phyloP scores from a whole-genome alignment of 2,113 vertebrate genomes.

The Poecilia latipinna region DNA sequence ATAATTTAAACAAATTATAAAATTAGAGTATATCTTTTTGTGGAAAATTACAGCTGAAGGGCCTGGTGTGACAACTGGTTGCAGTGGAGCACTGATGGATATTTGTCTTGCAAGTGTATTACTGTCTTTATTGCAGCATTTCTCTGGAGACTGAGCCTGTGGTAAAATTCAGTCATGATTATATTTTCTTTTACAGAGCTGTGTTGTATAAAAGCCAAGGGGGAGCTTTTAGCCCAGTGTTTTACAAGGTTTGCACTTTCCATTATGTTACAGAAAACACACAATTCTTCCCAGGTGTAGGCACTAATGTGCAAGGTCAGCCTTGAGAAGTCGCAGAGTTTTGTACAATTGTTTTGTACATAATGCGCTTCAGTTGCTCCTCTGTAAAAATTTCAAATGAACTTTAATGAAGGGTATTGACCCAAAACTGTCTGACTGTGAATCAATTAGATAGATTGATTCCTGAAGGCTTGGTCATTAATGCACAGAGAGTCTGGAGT shows the following conservation, averaged over 20 bases:
- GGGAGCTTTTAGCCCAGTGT: constrained; percentile 16
- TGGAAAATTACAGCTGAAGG: neutral
- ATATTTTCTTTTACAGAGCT: constrained; percentile 22
- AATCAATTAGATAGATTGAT: constrained; percentile 19
- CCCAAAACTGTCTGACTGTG: neutral
- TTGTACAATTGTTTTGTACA: constrained; percentile 6
- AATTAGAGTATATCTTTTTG: neutral
- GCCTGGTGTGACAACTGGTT: constrained; percentile 1
- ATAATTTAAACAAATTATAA: constrained; percentile 19
- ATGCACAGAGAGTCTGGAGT: constrained; percentile 3
- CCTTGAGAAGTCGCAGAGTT: neutral
- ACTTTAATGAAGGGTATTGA: constrained; percentile 20
- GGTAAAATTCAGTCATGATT: constrained; percentile 23
- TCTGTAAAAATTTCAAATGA: constrained; percentile 48
- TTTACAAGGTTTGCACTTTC: constrained; percentile 14
- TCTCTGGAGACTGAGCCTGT: neutral
- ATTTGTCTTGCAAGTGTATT: constrained; percentile 13
- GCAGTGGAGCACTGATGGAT: neutral
- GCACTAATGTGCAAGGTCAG: constrained; percentile 2
- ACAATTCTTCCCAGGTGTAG: neutral
- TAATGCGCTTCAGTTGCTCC: constrained; percentile 10
- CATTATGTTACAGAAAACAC: constrained; percentile 21
- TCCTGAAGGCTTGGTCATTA: constrained; percentile 29
- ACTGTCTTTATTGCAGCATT: constrained; percentile 6
- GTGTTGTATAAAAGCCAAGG: constrained; percentile 18